Conservation (phyloP, 2,113 vertebrate species). For the Pipra filicauda region DNA sequence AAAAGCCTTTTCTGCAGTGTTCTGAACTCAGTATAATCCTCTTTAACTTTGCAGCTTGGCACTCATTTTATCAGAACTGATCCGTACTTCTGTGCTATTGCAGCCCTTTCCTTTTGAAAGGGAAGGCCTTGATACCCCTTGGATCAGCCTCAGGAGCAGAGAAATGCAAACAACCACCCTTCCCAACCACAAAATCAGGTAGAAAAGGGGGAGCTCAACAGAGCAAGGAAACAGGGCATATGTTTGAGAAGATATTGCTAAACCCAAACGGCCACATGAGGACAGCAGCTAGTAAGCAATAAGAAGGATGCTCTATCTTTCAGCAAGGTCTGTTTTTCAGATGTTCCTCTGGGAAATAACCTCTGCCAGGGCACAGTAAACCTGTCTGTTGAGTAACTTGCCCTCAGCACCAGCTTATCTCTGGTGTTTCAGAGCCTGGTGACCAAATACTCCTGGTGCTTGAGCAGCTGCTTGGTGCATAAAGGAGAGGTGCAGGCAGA, state of each 20-base stretch:
- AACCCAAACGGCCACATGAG: background rate
- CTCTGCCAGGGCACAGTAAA: background rate
- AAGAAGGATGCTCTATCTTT: background rate
- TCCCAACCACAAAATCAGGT: background rate
- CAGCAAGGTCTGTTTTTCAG: background rate
- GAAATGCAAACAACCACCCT: background rate
- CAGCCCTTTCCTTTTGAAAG: background rate
- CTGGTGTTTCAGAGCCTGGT: background rate
- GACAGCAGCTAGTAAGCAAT: slow-evolving; percentile 37
- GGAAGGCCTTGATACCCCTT: background rate
- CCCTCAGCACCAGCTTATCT: background rate
- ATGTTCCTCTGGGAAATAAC: background rate
- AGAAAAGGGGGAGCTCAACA: background rate
- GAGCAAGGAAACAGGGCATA: background rate
- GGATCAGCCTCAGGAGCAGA: background rate
- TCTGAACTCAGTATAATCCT: background rate
- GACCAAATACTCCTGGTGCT: background rate
- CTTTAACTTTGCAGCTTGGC: background rate
- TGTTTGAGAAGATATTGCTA: background rate
- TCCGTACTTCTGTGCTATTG: background rate
- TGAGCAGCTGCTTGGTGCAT: background rate
- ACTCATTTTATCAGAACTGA: background rate
- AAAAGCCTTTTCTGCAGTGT: background rate
- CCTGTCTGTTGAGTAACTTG: background rate
- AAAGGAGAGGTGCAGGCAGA: background rate